A percentile compares a stretch with the other conserved stretches of the same genome.
phyloP scores from a whole-genome alignment of 2,888 invertebrate genomes.

The Heliconius charithonia region DNA sequence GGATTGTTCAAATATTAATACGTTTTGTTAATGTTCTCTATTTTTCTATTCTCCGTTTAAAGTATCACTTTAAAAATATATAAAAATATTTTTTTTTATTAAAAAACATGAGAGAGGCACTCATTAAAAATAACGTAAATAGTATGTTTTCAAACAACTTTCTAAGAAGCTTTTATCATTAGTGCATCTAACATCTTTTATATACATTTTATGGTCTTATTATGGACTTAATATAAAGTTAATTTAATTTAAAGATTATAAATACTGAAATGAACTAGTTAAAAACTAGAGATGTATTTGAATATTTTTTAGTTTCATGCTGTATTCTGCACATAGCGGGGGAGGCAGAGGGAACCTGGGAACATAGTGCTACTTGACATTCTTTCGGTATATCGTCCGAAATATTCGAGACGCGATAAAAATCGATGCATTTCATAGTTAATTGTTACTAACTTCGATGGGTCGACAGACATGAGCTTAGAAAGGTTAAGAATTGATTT shows the following conservation, averaged over 20 bases:
- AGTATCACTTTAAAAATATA: not conserved
- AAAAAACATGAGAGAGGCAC: not conserved
- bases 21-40: not conserved
- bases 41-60: not conserved
- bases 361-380: too few species aligned
- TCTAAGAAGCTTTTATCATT: slow-evolving; percentile 20
- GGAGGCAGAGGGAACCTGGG: too few species aligned
- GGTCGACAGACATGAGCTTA: too few species aligned
- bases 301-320: not conserved
- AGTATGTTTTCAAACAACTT: not conserved
- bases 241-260: not conserved
- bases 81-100: not conserved
- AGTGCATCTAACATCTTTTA: slow-evolving; percentile 13
- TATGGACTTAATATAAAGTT: not conserved
- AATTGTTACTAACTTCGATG: too few species aligned
- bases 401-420: too few species aligned
- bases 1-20: not conserved
- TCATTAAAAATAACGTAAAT: not conserved
- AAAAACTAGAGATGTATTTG: not conserved
- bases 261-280: not conserved
- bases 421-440: too few species aligned
- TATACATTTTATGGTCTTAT: slow-evolving; percentile 5
- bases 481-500: too few species aligned
- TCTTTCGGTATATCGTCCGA: too few species aligned
- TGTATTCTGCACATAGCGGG: too few species aligned